Conservation (phyloP, 2,113 vertebrate genomes). For the Callionymus lyra region DNA sequence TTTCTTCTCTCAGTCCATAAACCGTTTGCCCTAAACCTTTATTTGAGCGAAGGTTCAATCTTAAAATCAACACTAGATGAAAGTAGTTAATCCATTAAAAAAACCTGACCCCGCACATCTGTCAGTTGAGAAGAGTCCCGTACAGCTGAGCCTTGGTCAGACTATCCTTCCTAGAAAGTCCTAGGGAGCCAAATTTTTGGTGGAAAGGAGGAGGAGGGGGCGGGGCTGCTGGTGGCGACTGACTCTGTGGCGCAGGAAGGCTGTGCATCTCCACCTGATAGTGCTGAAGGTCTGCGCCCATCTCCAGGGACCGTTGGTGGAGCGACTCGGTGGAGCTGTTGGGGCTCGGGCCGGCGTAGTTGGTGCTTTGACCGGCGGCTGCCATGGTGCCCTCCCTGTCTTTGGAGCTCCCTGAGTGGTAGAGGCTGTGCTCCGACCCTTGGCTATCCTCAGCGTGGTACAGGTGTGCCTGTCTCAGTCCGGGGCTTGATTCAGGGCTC, state of each 20-base stretch:
- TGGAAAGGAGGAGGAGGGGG: conserved; percentile 77
- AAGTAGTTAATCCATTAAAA: no score
- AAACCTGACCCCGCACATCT: conserved; percentile 1
- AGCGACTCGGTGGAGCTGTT: conserved; percentile 87
- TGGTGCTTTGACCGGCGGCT: conserved; percentile 61
- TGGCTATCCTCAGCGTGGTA: conserved; percentile 78
- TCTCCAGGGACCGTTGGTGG: conserved; percentile 79
- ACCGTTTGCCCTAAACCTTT: no score
- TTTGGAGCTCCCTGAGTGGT: conserved; percentile 81
- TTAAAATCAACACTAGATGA: no score
- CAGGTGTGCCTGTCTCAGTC: conserved; percentile 65
- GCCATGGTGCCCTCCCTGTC: conserved; percentile 60
- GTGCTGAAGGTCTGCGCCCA: conserved; percentile 79
- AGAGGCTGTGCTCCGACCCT: conserved; percentile 76
- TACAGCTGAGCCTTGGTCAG: conserved; percentile 97
- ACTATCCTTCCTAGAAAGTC: conserved; percentile 93
- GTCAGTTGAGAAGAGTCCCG: conserved; percentile 89
- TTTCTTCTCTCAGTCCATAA: no score
- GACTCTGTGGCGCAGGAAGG: conserved; percentile 62
- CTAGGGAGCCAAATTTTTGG: conserved; percentile 79
- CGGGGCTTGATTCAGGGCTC: conserved; percentile 76
- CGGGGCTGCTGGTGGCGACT: conserved; percentile 35
- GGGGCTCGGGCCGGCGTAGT: conserved; percentile 78
- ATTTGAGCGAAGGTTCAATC: no score
- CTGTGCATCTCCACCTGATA: conserved; percentile 80